Conservation (phyloP, 2,888 invertebrate genomes). For the Luperina nickerlii region DNA sequence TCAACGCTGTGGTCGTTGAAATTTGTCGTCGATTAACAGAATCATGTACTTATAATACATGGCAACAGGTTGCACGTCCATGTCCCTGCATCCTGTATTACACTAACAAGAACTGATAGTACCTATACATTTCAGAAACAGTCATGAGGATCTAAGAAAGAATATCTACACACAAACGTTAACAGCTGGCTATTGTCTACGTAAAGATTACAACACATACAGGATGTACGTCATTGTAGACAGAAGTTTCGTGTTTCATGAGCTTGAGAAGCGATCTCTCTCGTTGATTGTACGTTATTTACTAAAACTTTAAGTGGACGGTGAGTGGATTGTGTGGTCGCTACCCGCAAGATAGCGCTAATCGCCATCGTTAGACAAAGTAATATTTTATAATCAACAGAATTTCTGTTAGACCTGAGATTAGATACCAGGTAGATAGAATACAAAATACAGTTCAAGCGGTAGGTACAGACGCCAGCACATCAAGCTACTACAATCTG, state of each 20-base stretch:
- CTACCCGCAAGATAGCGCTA: constrained; percentile 27
- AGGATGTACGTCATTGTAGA: too few species aligned
- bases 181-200: background rate
- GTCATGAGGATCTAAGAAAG: background rate
- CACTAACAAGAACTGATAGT: background rate
- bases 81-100: background rate
- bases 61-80: background rate
- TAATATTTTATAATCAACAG: background rate
- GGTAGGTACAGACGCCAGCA: background rate
- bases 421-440: background rate
- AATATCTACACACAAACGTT: background rate
- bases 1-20: too few species aligned
- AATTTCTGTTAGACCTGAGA: background rate
- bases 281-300: too few species aligned
- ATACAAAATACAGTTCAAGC: background rate
- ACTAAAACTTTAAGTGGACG: background rate
- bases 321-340: background rate
- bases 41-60: too few species aligned
- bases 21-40: too few species aligned
- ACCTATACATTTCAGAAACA: background rate
- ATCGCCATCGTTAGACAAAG: background rate
- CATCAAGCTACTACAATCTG: too few species aligned
- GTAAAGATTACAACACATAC: background rate
- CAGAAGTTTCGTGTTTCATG: background rate
- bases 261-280: constrained; percentile 14